These are phyloP conservation scores for Sarcophilus harrisii DNA, from an alignment of 2,797 vertebrate genomes.

Conservation along the genomic window DNA sequence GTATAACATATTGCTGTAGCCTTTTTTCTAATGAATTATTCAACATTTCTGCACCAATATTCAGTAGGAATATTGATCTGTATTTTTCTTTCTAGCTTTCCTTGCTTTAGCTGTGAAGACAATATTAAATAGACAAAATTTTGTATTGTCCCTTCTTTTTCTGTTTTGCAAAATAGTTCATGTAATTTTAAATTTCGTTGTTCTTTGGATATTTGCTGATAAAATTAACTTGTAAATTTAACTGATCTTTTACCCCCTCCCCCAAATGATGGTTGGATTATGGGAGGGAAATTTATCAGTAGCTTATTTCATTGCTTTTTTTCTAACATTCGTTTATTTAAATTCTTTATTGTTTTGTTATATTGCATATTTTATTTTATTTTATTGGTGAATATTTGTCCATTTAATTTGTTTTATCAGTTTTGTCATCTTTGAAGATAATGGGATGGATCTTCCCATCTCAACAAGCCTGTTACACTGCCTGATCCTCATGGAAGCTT, in stretches of 20 bases:
- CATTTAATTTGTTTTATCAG: background rate
- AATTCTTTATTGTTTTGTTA: background rate
- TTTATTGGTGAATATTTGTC: background rate
- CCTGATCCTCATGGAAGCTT: background rate
- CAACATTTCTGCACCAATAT: background rate
- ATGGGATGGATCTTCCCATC: too few relatives aligned
- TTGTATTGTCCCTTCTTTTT: background rate
- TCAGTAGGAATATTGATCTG: background rate
- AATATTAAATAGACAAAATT: background rate
- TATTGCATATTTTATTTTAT: background rate
- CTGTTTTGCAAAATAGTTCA: background rate
- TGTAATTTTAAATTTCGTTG: background rate
- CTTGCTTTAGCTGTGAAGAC: background rate
- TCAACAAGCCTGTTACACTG: background rate
- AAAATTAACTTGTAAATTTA: background rate
- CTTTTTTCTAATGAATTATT: background rate
- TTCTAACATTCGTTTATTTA: background rate
- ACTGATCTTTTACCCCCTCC: background rate
- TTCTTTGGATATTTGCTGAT: background rate
- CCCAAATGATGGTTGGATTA: too few relatives aligned
- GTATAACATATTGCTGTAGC: background rate
- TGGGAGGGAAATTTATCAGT: background rate
- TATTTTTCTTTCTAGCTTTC: background rate
- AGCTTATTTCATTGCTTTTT: background rate
- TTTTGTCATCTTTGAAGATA: background rate